phyloP scores from a whole-genome alignment of 2,113 vertebrate genomes.

The Hippocampus zosterae region DNA sequence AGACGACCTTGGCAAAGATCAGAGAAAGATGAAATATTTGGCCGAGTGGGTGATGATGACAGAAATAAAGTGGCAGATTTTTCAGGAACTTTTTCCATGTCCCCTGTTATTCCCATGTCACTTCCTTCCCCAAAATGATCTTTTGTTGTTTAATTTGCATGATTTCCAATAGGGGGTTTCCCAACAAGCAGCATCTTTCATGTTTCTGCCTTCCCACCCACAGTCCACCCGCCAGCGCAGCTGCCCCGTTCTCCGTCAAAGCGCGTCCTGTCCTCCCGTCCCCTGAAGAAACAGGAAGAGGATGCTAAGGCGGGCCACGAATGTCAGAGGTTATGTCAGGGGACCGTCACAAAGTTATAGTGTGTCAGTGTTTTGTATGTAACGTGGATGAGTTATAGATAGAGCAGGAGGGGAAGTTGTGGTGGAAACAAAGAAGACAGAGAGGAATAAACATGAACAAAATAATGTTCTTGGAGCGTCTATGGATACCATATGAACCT shows the following conservation, averaged over 20 bases:
- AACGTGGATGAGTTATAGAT: constrained; percentile 21
- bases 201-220: constrained; percentile 31
- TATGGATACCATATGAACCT: constrained; percentile 29
- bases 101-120: constrained; percentile 35
- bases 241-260: constrained; percentile 66
- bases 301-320: constrained; percentile 49
- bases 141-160: constrained; percentile 73
- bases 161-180: constrained; percentile 69
- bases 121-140: constrained; percentile 55
- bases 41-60: constrained; percentile 21
- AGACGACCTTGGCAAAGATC: constrained; percentile 64
- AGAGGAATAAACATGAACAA: constrained; percentile 22
- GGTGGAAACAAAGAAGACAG: constrained; percentile 22
- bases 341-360: constrained; percentile 44
- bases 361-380: constrained; percentile 36
- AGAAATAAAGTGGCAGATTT: constrained; percentile 36
- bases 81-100: constrained; percentile 15
- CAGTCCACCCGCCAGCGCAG: constrained; percentile 52
- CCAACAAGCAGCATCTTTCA: constrained; percentile 71
- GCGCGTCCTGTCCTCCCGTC: constrained; percentile 62
- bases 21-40: background rate
- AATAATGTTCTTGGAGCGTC: constrained; percentile 35
- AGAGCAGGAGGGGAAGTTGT: constrained; percentile 4
- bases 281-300: constrained; percentile 59
- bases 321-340: constrained; percentile 60